Evolutionary conservation across 1,140 invertebrate genomes (phyloP).

Genomic region (Epicauta chinensis): DNA sequence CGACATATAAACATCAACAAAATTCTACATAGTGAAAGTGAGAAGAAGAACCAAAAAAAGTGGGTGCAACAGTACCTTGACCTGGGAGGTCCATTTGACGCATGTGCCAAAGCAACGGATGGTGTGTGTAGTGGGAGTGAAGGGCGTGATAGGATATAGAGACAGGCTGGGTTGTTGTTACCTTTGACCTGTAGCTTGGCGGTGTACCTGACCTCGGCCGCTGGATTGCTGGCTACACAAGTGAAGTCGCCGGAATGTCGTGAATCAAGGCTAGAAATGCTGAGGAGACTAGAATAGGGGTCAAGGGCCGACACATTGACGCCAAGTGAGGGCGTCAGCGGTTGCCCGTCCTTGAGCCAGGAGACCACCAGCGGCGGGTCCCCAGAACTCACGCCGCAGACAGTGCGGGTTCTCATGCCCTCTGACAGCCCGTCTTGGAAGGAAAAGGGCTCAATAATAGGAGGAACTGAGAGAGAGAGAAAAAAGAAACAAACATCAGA

Average conservation of each 20-base stretch:
- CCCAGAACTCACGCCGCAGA: conserved; percentile 77
- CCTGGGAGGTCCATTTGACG: conserved; percentile 37
- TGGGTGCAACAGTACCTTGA: conserved; percentile 43
- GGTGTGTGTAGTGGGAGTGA: conserved; percentile 31
- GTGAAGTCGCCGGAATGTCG: conserved; percentile 74
- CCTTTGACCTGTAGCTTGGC: conserved; percentile 77
- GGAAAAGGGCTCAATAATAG: conserved; percentile 77
- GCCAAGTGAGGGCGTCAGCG: conserved; percentile 54
- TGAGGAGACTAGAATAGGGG: conserved; percentile 68
- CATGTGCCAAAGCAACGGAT: conserved; percentile 51
- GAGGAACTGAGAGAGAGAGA: conserved; percentile 67
- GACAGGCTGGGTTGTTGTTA: conserved; percentile 45
- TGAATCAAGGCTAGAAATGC: conserved; percentile 67
- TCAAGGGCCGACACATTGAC: conserved; percentile 67
- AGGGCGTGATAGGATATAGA: conserved; percentile 20
- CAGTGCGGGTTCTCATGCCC: conserved; percentile 76
- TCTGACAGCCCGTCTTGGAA: conserved; percentile 76
- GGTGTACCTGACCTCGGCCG: conserved; percentile 71
- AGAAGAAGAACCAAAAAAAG: conserved; percentile 27
- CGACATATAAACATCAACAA: neutral
- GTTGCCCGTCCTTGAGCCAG: conserved; percentile 72
- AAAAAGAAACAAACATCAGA: conserved; percentile 57
- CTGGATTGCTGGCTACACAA: conserved; percentile 72
- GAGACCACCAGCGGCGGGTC: conserved; percentile 67
- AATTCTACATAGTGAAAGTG: conserved; percentile 21